Evolutionary conservation across 1,140 invertebrate genomes (phyloP).

Genomic region (Dinothrombium tinctorium): DNA sequence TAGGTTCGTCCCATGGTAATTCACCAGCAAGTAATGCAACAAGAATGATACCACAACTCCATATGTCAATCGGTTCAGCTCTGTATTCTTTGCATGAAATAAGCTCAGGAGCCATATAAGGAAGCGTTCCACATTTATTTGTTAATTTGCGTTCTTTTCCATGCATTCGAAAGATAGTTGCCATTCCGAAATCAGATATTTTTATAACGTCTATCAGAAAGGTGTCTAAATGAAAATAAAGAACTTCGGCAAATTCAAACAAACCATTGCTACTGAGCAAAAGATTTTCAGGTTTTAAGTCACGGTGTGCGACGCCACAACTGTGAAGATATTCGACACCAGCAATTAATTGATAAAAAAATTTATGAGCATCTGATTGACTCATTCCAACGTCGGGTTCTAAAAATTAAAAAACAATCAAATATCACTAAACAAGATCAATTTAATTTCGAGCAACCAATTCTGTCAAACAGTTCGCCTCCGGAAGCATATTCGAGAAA

Average conservation of each 20-base stretch:
- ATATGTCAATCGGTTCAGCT: conserved; percentile 81
- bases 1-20: conserved; percentile 73
- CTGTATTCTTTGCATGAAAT: conserved; percentile 39
- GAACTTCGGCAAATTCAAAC: conserved; percentile 8
- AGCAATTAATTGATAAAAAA: conserved; percentile 59
- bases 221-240: conserved; percentile 8
- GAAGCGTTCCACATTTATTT: conserved; percentile 71
- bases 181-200: conserved; percentile 90
- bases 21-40: conserved; percentile 80
- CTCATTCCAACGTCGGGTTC: conserved; percentile 63
- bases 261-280: conserved; percentile 47
- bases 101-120: conserved; percentile 92
- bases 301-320: conserved; percentile 57
- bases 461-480: conserved; percentile 88
- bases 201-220: conserved; percentile 71
- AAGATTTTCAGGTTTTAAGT: conserved; percentile 89
- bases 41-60: conserved; percentile 84
- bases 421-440: conserved; percentile 5
- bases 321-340: conserved; percentile 63
- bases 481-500: conserved; percentile 90
- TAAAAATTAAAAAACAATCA: conserved; percentile 21
- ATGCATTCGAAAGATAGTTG: conserved; percentile 43
- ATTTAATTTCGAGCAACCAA: conserved; percentile 28
- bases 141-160: conserved; percentile 49
- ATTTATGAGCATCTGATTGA: conserved; percentile 47